Base-by-base conservation (phyloP, 2,888 invertebrate species). In the Emesis russula region DNA sequence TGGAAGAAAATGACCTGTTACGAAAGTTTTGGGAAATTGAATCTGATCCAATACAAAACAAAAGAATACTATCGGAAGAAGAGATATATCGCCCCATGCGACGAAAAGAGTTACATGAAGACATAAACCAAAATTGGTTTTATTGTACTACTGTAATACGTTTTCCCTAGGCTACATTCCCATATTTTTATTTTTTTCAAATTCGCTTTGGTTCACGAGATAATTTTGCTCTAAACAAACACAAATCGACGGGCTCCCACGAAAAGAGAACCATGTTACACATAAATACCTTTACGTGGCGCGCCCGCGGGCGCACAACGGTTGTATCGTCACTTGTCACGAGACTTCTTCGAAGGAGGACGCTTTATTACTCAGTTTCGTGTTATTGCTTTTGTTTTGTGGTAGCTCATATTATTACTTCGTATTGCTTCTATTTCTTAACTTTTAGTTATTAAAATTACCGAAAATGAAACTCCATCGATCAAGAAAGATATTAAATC, bases 401-500 rank as follows among this genome's bases (percentile, higher is more conserved):
- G 41, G 41, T 9, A 9, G 41, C 41, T 41, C 41, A 41, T 41
- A 41, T 41, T 41, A 7, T 9, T 41, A 41, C 1, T 41, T 41
- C 9, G 41, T 41, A 9, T 41, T 41, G 41, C 41, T 41, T 41
- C 9, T 41, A 41, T 9, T 41, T 9, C 41, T 41, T 41, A 41
- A 9, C 41, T 41, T 41, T 41, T 41, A 41, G 9, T 9, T 9
- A 41, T 41, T 41, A 41, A 41, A 9, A 9, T 41, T 41, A 41
- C 9, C 41, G 41, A 58, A 58, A 15, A 58, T 58, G 58, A 58
- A 53, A 58, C 58, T n/a, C n/a, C 15, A 18, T n/a, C 58, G 58
- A 5, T 58, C n/a, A 58, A 58, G 58, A 58, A 58, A n/a, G 58
- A 58, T 58, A n/a, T 58, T 58, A 58, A 18, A 58, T 58, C 58